Base-by-base conservation (phyloP, 2,888 invertebrate species). In the Orthosia incerta region DNA sequence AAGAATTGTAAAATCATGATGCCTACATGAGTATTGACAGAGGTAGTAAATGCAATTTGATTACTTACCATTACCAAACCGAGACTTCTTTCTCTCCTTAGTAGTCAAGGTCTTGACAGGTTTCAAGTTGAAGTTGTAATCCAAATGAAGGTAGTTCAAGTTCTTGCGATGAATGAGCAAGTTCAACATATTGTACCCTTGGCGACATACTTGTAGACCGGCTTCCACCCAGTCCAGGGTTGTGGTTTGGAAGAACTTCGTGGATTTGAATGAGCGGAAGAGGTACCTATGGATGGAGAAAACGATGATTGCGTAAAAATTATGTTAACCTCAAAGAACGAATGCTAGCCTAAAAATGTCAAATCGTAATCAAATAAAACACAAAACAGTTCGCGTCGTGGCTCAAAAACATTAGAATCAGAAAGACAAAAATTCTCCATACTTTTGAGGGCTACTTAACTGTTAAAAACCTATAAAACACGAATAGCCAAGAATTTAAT, bases 171-270 rank as follows among this genome's bases (percentile, higher is more conserved):
- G 99, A 91, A 99, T 99, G 83, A 99, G 97, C 79, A 99, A 97
- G 94, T 99, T 99, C 81, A 99, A 96, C 99, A 99, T 99, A 94
- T 99, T 99, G 96, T 99, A 99, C 4, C 99, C 99, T 94, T 99
- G 99, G 0, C 99, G 97, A 92, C 99, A 99, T 2, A 99, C 99
- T 96, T 99, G 99, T 60, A 99, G 95, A 7, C 99, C 99, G 16
- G 99, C 99, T 95, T 99, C 99, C 3, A 99, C 99, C 99, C 99
- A 99, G 95, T 99, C 99, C 86, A 99, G 96, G 0, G 99, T 99
- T 0, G 99, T 99, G 0, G 99, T 99, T 97, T 99, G 99, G 97
- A 99, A 99, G 97, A 99, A 99, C 95, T 99, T 99, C 0, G 99
- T 99, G 0, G 99, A 99, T 94, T 99, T 99, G 96, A 99, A 99